phyloP scores from a whole-genome alignment of 2,113 vertebrate genomes.

The Ellobius talpinus region DNA sequence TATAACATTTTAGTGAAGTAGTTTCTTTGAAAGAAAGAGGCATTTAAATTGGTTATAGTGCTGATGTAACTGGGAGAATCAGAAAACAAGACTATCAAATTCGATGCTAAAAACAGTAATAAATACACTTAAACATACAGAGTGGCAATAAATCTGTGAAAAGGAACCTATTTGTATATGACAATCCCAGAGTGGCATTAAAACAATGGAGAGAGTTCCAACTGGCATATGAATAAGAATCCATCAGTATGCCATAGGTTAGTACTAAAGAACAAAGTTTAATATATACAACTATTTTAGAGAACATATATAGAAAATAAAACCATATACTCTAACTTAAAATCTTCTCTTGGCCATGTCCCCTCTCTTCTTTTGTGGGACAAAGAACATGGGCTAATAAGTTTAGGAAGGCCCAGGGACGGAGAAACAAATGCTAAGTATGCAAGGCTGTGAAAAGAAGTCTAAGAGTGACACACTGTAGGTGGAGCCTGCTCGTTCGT shows the following conservation, averaged over 20 bases:
- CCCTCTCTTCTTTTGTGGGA: background rate
- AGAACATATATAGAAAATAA: background rate
- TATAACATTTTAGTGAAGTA: background rate
- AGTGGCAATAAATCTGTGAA: slow-evolving; percentile 22
- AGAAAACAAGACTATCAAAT: background rate
- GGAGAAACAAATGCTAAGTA: background rate
- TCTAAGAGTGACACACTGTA: background rate
- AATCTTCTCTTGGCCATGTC: slow-evolving; percentile 3
- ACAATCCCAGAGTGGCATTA: slow-evolving; percentile 15
- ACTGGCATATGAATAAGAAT: slow-evolving; percentile 7
- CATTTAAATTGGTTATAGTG: slow-evolving; percentile 39
- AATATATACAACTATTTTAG: background rate
- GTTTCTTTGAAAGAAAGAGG: background rate
- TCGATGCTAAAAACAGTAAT: slow-evolving; percentile 30
- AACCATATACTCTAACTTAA: background rate
- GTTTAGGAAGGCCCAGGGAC: background rate
- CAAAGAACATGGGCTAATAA: background rate
- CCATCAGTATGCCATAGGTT: background rate
- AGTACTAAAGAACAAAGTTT: background rate
- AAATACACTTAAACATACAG: slow-evolving; percentile 13
- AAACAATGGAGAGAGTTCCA: slow-evolving; percentile 6
- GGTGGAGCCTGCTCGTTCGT: too few relatives aligned
- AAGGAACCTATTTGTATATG: background rate
- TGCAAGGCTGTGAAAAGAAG: background rate
- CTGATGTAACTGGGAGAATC: slow-evolving; percentile 29